Evolutionary conservation across 2,113 vertebrate genomes (phyloP).

Genomic region (Pelecanoides urinatrix): DNA sequence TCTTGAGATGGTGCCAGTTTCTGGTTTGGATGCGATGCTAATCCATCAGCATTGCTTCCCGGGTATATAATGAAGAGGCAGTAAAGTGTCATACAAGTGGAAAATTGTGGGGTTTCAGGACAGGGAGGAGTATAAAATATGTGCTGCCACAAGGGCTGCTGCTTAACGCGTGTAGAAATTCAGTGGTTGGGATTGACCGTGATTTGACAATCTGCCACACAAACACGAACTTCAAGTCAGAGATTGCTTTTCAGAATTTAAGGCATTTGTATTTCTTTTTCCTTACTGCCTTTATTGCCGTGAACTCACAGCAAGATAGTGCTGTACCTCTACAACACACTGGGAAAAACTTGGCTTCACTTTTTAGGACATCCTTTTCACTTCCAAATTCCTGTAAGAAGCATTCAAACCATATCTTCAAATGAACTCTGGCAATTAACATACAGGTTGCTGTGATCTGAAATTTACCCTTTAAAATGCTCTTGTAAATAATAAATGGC

Average conservation of each 20-base stretch:
- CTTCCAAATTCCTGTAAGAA: not conserved
- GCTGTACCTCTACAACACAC: not conserved
- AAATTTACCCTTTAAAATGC: not conserved
- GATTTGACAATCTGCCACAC: not conserved
- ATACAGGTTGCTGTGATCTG: not conserved
- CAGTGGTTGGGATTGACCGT: not conserved
- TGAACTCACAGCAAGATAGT: not conserved
- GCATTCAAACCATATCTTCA: not conserved
- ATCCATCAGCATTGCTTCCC: constrained; percentile 13
- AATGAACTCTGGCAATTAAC: not conserved
- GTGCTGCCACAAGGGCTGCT: not conserved
- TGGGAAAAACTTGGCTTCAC: not conserved
- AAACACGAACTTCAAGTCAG: not conserved
- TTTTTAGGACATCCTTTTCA: not conserved
- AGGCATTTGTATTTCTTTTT: not conserved
- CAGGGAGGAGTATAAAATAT: not conserved
- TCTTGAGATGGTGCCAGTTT: constrained; percentile 19
- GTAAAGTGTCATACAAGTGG: not conserved
- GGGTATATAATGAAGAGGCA: constrained; percentile 1
- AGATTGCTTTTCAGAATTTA: not conserved
- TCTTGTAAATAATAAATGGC: not conserved
- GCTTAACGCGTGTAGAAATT: not conserved
- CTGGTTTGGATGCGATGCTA: not conserved
- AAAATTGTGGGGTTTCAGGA: not conserved
- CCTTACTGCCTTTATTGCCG: not conserved